Base-by-base conservation (phyloP, 2,113 vertebrate species). In the Spheniscus mendiculus region DNA sequence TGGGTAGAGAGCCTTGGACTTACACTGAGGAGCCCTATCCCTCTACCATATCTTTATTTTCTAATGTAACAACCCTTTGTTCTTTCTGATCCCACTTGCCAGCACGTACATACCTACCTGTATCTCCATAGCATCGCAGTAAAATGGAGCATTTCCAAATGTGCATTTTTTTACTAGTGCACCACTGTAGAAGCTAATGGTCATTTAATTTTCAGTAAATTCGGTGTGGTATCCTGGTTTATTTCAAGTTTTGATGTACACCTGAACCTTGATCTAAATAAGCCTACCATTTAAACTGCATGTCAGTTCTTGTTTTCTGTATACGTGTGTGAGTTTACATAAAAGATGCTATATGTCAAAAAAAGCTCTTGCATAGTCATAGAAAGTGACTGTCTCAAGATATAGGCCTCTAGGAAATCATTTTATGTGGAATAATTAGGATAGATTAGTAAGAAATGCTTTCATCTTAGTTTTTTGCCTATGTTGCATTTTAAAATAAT, bases 401-500 rank as follows among this genome's bases (percentile, higher is more conserved):
- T 85, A 95, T 34, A 90, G 79, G 70, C 15, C 87, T 96, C 72
- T 89, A 97, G 96, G 89, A 98, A 98, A 98, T 98, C 76, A 83
- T 83, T 98, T 98, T 98, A 98, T 97, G 96, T 98, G 95, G 73
- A 98, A 98, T 98, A 98, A 98, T 98, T 98, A 98, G 96, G 89
- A 97, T 81, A 97, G 90, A 98, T 98, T 98, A 98, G 97, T 90
- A 80, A 98, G 94, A 98, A 98, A 98, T 96, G 97, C 97, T 98
- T 98, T 98, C 96, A 98, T 98, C 97, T 98, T 98, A 23, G 50
- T 53, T 98, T 97, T 98, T 97, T 97, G 95, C 95, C 97, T 94
- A 97, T 73, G 92, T 83, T 98, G 94, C 94, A 65, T 98, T 98
- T 98, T 97, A 96, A 98, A 98, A 98, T 98, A 96, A 97, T 98